Evolutionary conservation across 1,140 invertebrate species (phyloP), one percentile per base, ranked within the genome.

Genomic region (Stegodyphus mimosarum): DNA sequence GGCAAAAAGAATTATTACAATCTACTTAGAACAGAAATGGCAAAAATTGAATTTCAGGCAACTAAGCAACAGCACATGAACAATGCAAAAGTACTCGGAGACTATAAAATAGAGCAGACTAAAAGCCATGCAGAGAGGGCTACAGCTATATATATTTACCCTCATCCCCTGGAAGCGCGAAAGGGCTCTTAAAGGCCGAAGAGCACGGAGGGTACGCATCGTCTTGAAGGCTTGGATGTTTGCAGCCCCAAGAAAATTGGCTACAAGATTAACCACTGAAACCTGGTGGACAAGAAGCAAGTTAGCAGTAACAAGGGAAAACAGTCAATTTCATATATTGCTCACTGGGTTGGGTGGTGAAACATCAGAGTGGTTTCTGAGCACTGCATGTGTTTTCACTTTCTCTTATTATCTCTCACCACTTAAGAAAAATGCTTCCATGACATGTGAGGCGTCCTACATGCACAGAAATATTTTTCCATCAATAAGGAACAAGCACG

Each of bases 141-240:
- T 70, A 77, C 83, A 70, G 64, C 64, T 70, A 77, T 75, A 75
- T 33, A 77, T 83, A 95, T 95, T 93, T 96, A 97, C 96, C 94
- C 96, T 95, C 96, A 98, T 97, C 92, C 96, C 96, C 94, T 98
- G 96, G 95, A 97, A 97, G 92, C 96, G 94, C 92, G 96, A 97
- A 95, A 98, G 96, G 91, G 96, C 96, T 86, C 87, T 87, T 75
- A 87, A 84, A 81, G 87, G 87, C 66, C 88, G 79, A 91, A 98
- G 94, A 91, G 96, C 96, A 92, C 96, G 94, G 90, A 98, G 93
- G 89, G 96, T 97, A 94, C 96, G 92, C 96, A 98, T 98, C 91
- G 96, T 97, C 95, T 97, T 97, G 94, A 98, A 97, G 91, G 96
- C 96, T 94, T 97, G 96, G 94, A 97, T 97, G 92, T 96, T 96